Evolutionary conservation across 2,797 vertebrate species (phyloP), one percentile per base, ranked within the genome.

Genomic region (Remorina albescens): DNA sequence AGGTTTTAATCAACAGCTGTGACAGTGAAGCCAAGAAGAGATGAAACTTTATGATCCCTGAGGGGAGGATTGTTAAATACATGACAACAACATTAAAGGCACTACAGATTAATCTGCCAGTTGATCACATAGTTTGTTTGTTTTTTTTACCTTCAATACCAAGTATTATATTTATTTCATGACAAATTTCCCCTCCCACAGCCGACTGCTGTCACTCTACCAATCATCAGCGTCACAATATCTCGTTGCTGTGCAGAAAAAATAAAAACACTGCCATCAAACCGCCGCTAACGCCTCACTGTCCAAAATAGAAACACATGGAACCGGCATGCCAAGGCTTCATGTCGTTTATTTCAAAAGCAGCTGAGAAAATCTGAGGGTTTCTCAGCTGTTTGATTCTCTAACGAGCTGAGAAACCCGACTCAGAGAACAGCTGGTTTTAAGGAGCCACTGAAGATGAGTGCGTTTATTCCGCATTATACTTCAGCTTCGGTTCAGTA

Each of bases 1-100:
- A n/a, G n/a, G n/a, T n/a, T n/a, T n/a, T n/a, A n/a, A 42, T 21
- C 34, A 62, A 46, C 41, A 18, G 19, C 15, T 6, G 39, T 7
- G 32, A 9, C 56, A 11, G 62, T 19, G 44, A 54, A 13, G 62
- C 58, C 39, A 19, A 63, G 21, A 66, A 9, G 23, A 74, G 23
- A 58, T 60, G 10, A 56, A 70, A 69, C 16, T 50, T 60, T 7
- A 47, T 10, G 56, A 65, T 64, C 11, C 18, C 37, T 37, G 44
- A 10, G 26, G 25, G 23, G 46, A 46, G 32, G 13, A 16, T 0
- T 47, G 39, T 59, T 25, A 12, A n/a, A n/a, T n/a, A 49, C 49
- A 42, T 25, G 25, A 36, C 9, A 55, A 26, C n/a, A 63, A 25
- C 15, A 18, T 44, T 10, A n/a, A 32, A 21, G 28, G 12, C 23